Evolutionary conservation across 2,888 invertebrate genomes (phyloP).

Genomic region (Caenorhabditis wallacei): DNA sequence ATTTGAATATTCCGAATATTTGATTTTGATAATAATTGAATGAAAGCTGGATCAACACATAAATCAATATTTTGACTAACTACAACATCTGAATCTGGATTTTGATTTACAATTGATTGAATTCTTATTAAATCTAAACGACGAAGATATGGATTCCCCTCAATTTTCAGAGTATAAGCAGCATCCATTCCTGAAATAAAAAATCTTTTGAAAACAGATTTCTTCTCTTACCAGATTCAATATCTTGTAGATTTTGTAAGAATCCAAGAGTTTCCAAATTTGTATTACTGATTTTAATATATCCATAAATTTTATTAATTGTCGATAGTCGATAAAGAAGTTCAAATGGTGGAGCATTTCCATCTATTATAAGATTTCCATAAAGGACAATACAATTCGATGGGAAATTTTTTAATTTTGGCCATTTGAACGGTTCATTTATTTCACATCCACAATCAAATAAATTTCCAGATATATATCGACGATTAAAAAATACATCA

Average conservation of each 20-base stretch:
- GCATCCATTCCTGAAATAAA: constrained; percentile 26
- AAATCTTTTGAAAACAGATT: neutral
- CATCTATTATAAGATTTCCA: constrained; percentile 28
- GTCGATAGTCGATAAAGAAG: constrained; percentile 20
- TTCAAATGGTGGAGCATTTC: constrained; percentile 18
- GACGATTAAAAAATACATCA: constrained; percentile 19
- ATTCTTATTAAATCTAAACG: constrained; percentile 40
- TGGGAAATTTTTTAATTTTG: constrained; percentile 19
- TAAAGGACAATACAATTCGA: constrained; percentile 39
- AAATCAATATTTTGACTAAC: neutral
- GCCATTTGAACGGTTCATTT: constrained; percentile 25
- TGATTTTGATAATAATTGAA: constrained; percentile 8
- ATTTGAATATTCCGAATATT: neutral
- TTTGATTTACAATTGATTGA: constrained; percentile 14
- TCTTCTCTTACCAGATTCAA: constrained; percentile 33
- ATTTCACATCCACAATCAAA: constrained; percentile 53
- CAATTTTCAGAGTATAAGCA: neutral
- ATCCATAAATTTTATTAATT: constrained; percentile 24
- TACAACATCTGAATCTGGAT: constrained; percentile 4
- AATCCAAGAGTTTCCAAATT: constrained; percentile 47
- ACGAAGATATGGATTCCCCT: neutral
- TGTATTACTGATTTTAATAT: neutral
- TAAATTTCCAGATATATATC: constrained; percentile 25
- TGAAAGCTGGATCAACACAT: constrained; percentile 20
- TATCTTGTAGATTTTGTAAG: constrained; percentile 34